These are phyloP conservation scores for Maconellicoccus hirsutus DNA, from an alignment of 1,140 invertebrate genomes.

Conservation along the genomic window DNA sequence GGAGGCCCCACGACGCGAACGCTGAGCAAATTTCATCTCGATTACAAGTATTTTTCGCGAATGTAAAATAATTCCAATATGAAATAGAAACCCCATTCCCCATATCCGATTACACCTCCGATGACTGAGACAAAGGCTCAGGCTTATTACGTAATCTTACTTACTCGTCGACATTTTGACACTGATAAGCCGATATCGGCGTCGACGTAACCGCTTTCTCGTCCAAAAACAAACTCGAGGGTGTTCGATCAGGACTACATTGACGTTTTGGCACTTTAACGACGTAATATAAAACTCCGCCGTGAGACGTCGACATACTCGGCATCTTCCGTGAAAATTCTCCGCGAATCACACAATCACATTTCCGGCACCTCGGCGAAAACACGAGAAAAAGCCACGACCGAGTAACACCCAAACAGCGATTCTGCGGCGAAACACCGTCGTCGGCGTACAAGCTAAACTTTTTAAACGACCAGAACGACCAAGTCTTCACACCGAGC, in stretches of 20 bases:
- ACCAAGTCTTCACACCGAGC: background rate
- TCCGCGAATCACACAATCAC: too few relatives aligned
- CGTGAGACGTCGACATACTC: conserved; percentile 46
- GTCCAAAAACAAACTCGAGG: background rate
- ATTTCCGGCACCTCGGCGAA: too few relatives aligned
- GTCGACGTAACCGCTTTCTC: conserved; percentile 9
- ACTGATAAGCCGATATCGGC: conserved; percentile 13
- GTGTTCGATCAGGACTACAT: background rate
- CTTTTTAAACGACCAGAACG: background rate
- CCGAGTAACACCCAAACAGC: background rate
- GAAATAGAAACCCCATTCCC: too few relatives aligned
- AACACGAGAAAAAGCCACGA: background rate
- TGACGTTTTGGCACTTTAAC: conserved; percentile 43
- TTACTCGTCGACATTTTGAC: background rate
- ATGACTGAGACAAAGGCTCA: too few relatives aligned
- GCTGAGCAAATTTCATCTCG: too few relatives aligned
- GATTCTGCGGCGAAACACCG: background rate
- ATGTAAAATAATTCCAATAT: too few relatives aligned
- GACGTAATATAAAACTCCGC: conserved; percentile 50
- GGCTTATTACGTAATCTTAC: too few relatives aligned
- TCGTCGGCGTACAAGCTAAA: background rate
- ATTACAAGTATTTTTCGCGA: too few relatives aligned
- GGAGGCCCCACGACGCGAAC: too few relatives aligned
- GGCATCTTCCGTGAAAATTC: too few relatives aligned
- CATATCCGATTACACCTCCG: too few relatives aligned